Evolutionary conservation across 2,113 vertebrate genomes (phyloP), one percentile per base, ranked within the genome.

Genomic region (Dicrurus megarhynchus): DNA sequence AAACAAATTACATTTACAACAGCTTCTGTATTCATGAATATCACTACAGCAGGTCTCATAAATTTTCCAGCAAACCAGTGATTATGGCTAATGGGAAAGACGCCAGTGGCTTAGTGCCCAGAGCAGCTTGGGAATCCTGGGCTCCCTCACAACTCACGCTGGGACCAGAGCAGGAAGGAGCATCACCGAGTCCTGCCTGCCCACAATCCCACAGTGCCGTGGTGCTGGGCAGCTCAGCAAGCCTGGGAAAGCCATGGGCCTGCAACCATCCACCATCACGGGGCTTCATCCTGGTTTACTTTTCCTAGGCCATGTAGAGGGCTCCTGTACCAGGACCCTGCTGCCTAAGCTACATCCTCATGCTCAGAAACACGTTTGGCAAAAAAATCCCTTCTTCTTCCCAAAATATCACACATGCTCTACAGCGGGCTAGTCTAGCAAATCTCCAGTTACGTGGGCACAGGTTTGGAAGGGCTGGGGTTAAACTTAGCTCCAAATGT

Each of bases 71-170:
- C 90, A 93, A 92, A 77, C 75, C 90, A 85, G 93, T 77, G 92
- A 94, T 95, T 96, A 94, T 90, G 92, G 85, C 83, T 95, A 87
- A 75, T 0, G 68, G 95, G 95, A 96, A 95, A 82, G 52, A 95
- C 55, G 85, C 93, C 95, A 96, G 89, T 95, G 94, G 94, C 90
- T 94, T 49, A 55, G 52, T 84, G 92, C 92, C 95, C 71, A 67
- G 83, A 80, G 79, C 2, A 88, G 94, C 80, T 39, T 88, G 76
- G 84, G 94, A 96, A 95, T 87, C 55, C 85, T 68, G 55, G 64
- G 90, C 88, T 94, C 79, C 42, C 67, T 94, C 13, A 3, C 52
- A 85, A 30, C 75, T 74, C 9, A 1, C 0, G 4, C 79, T 70
- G 71, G 82, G 89, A 90, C 11, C 21, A 14, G 87, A 90, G 35